Evolutionary conservation across 92 coral and sea anemone species (phyloP), one percentile per base, ranked within the genome.

Genomic region (Phenganax stokvisi): DNA sequence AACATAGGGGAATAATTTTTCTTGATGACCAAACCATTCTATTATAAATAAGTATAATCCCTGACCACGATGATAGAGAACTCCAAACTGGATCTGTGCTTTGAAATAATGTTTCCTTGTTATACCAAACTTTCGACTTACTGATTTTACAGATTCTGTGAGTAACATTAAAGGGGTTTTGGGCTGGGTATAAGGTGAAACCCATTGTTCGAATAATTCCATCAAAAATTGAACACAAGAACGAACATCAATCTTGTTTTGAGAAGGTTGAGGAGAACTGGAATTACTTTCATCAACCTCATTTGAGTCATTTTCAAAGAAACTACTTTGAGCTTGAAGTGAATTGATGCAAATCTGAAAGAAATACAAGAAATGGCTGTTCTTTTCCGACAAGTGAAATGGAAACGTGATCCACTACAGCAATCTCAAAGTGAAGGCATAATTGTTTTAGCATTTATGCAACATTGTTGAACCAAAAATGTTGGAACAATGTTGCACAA

Each of bases 121-220:
- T 0, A 47, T 13, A 10, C 20, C 12, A 57, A 51, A 6, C 25
- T 11, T 72, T 10, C 15, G 59, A 86, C 98, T 87, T 72, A 94
- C 98, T 81, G 97, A 96, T 89, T 94, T 94, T 0, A 97, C 92
- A 13, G 98, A 93, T 83, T 94, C 97, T 27, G 98, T 85, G 54
- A 94, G 83, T 27, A 94, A 89, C 89, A 93, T 93, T 57, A 94
- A 88, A 67, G 98, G 97, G 17, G 98, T 92, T 87, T 87, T 91
- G 85, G 98, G 98, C 12, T 92, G 97, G 17, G 92, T 89, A 80
- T 90, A 94, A 81, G 97, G 98, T 20, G 98, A 94, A 89, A 94
- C 90, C 98, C 98, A 94, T 66, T 94, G 98, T 27, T 94, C 93
- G 87, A 94, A 94, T 8, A 94, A 89, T 71, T 94, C 98, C 64